Conservation (phyloP, 1,140 invertebrate species). For the Drosophila chauvacae region DNA sequence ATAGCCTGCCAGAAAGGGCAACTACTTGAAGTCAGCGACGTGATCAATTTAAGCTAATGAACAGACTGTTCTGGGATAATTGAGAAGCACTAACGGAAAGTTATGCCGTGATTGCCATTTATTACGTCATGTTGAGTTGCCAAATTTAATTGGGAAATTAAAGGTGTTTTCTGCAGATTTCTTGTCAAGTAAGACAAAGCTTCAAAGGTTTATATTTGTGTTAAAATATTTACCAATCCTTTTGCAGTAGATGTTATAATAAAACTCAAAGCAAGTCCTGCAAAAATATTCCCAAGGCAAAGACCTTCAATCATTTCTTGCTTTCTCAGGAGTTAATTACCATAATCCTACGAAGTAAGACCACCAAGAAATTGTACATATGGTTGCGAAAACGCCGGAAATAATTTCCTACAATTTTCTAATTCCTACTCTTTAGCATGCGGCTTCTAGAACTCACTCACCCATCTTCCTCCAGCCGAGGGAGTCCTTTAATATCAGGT, state of each 20-base stretch:
- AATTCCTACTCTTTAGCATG: conserved; percentile 27
- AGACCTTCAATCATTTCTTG: conserved; percentile 18
- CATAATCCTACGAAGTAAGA: conserved; percentile 2
- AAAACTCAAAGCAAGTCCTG: not conserved
- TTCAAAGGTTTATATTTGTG: not conserved
- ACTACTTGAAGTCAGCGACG: conserved; percentile 50
- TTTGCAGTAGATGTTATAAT: not conserved
- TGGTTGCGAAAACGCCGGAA: conserved; percentile 28
- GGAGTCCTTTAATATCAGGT: conserved; percentile 38
- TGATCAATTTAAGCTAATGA: conserved; percentile 51
- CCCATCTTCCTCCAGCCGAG: not conserved
- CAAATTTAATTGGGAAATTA: conserved; percentile 7
- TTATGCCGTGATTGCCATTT: conserved; percentile 11
- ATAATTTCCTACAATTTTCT: conserved; percentile 38
- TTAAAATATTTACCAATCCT: too few relatives aligned
- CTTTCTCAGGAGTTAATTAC: conserved; percentile 14
- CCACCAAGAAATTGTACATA: conserved; percentile 15
- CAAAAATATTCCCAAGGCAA: not conserved
- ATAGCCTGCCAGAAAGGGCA: conserved; percentile 29
- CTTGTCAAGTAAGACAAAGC: not conserved
- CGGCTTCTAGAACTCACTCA: not conserved
- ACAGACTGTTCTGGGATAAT: conserved; percentile 33
- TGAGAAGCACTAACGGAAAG: conserved; percentile 5
- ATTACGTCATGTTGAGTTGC: conserved; percentile 6
- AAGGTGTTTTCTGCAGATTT: not conserved